These are phyloP conservation scores for Athalia circularis DNA, from an alignment of 2,888 invertebrate genomes.

Conservation along the genomic window DNA sequence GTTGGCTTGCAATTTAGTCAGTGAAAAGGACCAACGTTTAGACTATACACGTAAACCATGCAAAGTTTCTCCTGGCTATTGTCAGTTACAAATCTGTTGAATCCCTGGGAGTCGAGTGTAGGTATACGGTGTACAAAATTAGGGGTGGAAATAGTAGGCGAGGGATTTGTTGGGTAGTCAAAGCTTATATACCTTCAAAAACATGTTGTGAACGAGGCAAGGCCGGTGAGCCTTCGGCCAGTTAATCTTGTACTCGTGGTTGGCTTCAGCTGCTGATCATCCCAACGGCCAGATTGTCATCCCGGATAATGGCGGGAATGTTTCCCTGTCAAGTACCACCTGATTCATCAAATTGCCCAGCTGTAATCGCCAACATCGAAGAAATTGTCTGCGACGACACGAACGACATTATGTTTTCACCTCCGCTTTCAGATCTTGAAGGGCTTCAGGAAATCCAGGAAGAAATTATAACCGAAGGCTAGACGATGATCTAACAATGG, in stretches of 20 bases:
- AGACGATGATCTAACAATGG: neutral
- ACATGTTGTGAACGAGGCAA: conserved; percentile 51
- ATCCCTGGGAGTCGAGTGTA: conserved; percentile 5
- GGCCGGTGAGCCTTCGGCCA: conserved; percentile 55
- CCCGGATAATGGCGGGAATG: conserved; percentile 28
- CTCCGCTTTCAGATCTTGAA: neutral
- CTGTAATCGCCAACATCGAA: neutral
- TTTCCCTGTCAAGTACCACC: conserved; percentile 18
- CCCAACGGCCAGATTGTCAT: conserved; percentile 22
- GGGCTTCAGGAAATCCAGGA: conserved; percentile 13
- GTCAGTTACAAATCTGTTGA: conserved; percentile 4
- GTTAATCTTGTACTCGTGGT: conserved; percentile 47
- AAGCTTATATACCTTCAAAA: conserved; percentile 15
- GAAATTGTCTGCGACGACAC: neutral
- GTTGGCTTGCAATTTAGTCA: no score
- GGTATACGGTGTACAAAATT: conserved; percentile 5
- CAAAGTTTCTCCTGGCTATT: neutral
- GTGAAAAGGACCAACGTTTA: no score
- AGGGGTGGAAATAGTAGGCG: conserved; percentile 4
- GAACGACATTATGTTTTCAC: neutral
- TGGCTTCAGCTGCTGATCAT: conserved; percentile 41
- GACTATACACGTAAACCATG: neutral
- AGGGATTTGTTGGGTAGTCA: neutral
- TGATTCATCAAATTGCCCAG: conserved; percentile 18
- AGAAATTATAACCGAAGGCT: neutral